Evolutionary conservation across 1,140 invertebrate genomes (phyloP).

Genomic region (Ylistrum balloti): DNA sequence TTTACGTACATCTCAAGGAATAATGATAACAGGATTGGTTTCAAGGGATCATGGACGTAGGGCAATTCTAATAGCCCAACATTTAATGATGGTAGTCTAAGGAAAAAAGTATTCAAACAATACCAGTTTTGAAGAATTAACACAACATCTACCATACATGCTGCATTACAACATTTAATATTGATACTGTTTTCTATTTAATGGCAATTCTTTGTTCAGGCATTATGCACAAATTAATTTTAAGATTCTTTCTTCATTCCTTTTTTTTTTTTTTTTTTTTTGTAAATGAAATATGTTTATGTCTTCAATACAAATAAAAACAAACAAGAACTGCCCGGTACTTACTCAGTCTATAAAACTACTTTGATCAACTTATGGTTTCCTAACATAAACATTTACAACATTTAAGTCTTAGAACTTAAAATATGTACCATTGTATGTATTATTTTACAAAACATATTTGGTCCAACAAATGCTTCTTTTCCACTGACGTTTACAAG

Average conservation of each 20-base stretch:
- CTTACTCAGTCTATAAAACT: neutral
- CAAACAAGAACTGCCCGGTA: neutral
- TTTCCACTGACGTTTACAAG: neutral
- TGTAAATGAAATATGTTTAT: too few species aligned
- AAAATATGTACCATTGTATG: neutral
- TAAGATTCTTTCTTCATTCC: too few species aligned
- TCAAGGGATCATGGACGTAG: too few species aligned
- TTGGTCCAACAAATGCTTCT: neutral
- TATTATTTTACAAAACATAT: neutral
- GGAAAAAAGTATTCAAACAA: too few species aligned
- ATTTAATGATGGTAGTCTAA: too few species aligned
- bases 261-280: too few species aligned
- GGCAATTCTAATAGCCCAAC: too few species aligned
- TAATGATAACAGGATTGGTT: too few species aligned
- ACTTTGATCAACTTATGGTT: neutral
- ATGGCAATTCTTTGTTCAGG: neutral
- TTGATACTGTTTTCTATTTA: neutral
- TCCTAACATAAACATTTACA: neutral
- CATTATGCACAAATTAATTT: neutral
- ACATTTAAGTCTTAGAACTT: neutral
- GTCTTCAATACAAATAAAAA: neutral
- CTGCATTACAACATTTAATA: neutral
- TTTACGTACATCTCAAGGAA: too few species aligned
- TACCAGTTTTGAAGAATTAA: neutral
- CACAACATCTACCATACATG: neutral